Evolutionary conservation across 92 coral and sea anemone species (phyloP).

Genomic region (Actinernus sp.): DNA sequence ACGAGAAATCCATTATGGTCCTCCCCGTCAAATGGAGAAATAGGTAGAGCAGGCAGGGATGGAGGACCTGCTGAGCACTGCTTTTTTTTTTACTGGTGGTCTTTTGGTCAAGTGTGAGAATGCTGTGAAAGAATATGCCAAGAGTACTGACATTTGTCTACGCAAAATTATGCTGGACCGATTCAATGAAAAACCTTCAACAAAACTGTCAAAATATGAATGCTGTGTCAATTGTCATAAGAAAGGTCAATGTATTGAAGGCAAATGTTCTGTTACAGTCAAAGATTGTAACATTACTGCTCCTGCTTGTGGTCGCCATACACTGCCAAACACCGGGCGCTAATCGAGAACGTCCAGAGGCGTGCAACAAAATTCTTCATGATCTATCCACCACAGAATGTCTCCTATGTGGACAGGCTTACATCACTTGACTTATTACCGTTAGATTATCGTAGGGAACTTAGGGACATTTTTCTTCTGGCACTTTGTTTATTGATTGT

Average conservation of each 20-base stretch:
- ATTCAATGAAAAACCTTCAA: background rate
- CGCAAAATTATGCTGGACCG: constrained; percentile 16
- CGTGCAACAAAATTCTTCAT: too few relatives aligned
- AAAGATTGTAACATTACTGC: too few relatives aligned
- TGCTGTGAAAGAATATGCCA: constrained; percentile 29
- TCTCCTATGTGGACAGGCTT: too few relatives aligned
- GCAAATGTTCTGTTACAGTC: too few relatives aligned
- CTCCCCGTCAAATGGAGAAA: constrained; percentile 11
- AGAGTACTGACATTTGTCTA: constrained; percentile 36
- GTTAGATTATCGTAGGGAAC: too few relatives aligned
- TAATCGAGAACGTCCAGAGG: too few relatives aligned
- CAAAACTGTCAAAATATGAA: constrained; percentile 4
- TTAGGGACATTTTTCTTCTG: too few relatives aligned
- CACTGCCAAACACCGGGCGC: too few relatives aligned
- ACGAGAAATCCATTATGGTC: constrained; percentile 18
- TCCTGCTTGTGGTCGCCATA: too few relatives aligned
- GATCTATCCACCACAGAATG: too few relatives aligned
- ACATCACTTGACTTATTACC: too few relatives aligned
- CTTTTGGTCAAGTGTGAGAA: constrained; percentile 53
- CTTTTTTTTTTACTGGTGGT: constrained; percentile 16
- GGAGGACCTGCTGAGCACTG: constrained; percentile 7
- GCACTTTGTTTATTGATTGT: too few relatives aligned
- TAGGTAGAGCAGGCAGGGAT: constrained; percentile 34
- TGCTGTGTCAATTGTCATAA: constrained; percentile 40
- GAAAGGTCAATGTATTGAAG: constrained; percentile 22